These are phyloP conservation scores for Drosophila mayaguana DNA, from an alignment of 2,888 invertebrate species.

Conservation along the genomic window DNA sequence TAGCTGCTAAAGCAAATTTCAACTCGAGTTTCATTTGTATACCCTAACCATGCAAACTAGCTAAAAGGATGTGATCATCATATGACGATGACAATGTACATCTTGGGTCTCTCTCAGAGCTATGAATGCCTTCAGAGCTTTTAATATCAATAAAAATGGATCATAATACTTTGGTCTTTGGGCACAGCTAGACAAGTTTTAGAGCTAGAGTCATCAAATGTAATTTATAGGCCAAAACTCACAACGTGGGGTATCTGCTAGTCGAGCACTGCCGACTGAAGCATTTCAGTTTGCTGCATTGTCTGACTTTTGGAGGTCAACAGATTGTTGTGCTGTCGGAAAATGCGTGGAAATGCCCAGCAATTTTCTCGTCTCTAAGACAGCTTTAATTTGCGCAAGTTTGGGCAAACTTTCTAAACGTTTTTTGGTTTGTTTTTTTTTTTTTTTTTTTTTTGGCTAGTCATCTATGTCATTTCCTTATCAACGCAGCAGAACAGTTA, in stretches of 20 bases:
- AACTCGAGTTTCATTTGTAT: slow-evolving; percentile 28
- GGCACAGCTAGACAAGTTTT: neutral
- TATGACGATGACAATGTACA: too few species aligned
- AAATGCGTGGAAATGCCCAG: slow-evolving; percentile 41
- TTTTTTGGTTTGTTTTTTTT: neutral
- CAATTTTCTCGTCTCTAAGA: slow-evolving; percentile 44
- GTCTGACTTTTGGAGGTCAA: slow-evolving; percentile 67
- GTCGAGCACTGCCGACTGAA: neutral
- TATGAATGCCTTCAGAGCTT: neutral
- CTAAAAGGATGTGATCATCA: neutral
- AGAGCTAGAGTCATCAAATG: neutral
- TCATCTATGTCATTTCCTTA: slow-evolving; percentile 1
- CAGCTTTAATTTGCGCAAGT: slow-evolving; percentile 28
- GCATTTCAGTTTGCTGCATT: neutral
- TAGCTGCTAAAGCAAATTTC: slow-evolving; percentile 48
- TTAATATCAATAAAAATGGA: neutral
- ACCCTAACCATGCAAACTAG: neutral
- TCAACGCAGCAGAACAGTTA: slow-evolving; percentile 7
- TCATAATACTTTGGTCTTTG: neutral
- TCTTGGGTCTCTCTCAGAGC: neutral
- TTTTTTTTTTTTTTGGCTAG: slow-evolving; percentile 2
- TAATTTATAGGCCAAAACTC: neutral
- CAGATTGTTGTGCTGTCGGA: slow-evolving; percentile 52
- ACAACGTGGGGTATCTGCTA: neutral
- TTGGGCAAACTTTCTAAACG: slow-evolving; percentile 41